A percentile compares a stretch with the other conserved stretches of the same genome.
phyloP scores from a whole-genome alignment of 2,797 vertebrate genomes.

The Decapterus maruadsi region DNA sequence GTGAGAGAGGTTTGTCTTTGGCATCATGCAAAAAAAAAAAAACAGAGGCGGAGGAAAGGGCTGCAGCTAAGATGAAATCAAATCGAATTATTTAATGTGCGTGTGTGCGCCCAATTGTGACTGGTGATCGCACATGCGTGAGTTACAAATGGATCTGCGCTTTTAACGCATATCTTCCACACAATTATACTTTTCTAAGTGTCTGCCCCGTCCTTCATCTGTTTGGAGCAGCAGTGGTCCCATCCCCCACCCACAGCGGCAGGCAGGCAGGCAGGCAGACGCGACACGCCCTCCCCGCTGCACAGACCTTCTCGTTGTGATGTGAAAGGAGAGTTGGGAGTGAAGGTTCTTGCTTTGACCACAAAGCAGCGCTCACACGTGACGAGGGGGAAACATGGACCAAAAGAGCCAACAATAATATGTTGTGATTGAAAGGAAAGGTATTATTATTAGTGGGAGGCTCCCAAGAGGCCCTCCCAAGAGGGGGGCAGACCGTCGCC shows the following conservation, averaged over 20 bases:
- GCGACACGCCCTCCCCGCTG: conserved; percentile 32
- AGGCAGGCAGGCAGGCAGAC: conserved; percentile 3
- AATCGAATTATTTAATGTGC: conserved; percentile 39
- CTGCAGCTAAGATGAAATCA: conserved; percentile 20
- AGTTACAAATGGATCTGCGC: conserved; percentile 53
- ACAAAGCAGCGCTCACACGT: conserved; percentile 51
- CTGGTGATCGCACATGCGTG: conserved; percentile 26
- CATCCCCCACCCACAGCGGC: conserved; percentile 50
- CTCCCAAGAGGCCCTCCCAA: conserved; percentile 61
- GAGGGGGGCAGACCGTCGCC: no score
- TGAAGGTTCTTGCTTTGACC: conserved; percentile 50
- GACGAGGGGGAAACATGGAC: conserved; percentile 45
- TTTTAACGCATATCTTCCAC: conserved; percentile 50
- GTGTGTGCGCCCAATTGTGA: conserved; percentile 29
- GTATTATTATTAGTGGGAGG: conserved; percentile 62
- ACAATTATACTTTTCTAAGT: conserved; percentile 57
- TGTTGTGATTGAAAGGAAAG: conserved; percentile 65
- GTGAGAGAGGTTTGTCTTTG: conserved; percentile 64
- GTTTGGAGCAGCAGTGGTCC: conserved; percentile 31
- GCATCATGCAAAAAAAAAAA: conserved; percentile 38
- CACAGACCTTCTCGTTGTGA: conserved; percentile 31
- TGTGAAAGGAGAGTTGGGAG: conserved; percentile 43
- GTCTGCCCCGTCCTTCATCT: conserved; percentile 46
- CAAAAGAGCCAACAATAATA: conserved; percentile 54
- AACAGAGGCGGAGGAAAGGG: conserved; percentile 38